phyloP scores from a whole-genome alignment of 1,140 invertebrate species.

The Leptonema lineaticorne region DNA sequence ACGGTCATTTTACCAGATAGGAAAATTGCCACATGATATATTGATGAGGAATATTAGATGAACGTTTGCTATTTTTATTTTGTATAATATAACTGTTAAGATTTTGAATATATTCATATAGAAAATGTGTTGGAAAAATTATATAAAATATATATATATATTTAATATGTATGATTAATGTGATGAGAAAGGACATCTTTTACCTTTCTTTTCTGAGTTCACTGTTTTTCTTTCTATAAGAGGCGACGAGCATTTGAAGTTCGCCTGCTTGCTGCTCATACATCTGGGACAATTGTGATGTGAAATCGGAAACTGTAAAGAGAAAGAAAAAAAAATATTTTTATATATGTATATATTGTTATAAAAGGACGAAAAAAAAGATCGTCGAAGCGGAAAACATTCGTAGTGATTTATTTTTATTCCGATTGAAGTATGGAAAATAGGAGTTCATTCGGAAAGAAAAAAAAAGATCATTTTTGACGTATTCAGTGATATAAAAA shows the following conservation, averaged over 20 bases:
- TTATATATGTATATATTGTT: too few species aligned
- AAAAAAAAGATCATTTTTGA: too few species aligned
- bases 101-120: too few species aligned
- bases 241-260: conserved; percentile 83
- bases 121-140: too few species aligned
- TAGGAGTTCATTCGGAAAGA: too few species aligned
- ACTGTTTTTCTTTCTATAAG: conserved; percentile 82
- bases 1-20: too few species aligned
- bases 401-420: not conserved
- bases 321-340: conserved; percentile 33
- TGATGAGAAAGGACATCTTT: conserved; percentile 35
- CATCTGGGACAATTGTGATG: conserved; percentile 84
- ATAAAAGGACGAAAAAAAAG: too few species aligned
- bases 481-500: too few species aligned
- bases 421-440: not conserved
- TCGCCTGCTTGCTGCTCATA: conserved; percentile 92
- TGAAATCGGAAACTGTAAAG: conserved; percentile 91
- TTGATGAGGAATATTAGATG: too few species aligned
- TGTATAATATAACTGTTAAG: too few species aligned
- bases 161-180: not conserved
- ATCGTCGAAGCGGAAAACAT: not conserved
- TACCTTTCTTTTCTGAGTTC: conserved; percentile 89
- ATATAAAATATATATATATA: not conserved
- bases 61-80: too few species aligned
- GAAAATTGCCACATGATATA: too few species aligned